Conservation (phyloP, 2,113 vertebrate genomes). For the Thunnus thynnus region DNA sequence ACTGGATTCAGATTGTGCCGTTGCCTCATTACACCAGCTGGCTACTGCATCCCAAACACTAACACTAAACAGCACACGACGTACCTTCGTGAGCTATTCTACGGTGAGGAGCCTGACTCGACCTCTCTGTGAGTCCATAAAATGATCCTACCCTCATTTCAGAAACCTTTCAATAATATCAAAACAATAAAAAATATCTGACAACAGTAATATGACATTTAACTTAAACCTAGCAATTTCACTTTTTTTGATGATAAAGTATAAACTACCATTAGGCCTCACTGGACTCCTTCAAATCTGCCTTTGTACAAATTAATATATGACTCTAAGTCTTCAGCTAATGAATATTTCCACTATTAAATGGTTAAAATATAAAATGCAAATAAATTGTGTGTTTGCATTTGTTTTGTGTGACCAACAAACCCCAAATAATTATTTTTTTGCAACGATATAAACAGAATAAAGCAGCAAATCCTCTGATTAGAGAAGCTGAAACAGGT, state of each 20-base stretch:
- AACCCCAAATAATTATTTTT: not conserved
- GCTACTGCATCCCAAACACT: conserved; percentile 48
- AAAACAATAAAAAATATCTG: not conserved
- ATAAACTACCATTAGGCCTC: not conserved
- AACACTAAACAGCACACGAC: conserved; percentile 42
- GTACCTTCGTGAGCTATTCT: not conserved
- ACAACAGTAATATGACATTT: not conserved
- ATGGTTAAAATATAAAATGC: too few species aligned
- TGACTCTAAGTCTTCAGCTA: not conserved
- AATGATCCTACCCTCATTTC: not conserved
- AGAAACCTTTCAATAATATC: not conserved
- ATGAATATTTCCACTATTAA: not conserved
- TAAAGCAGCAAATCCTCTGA: not conserved
- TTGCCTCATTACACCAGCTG: conserved; percentile 48
- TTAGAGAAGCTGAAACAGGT: too few species aligned
- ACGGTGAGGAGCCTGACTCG: not conserved
- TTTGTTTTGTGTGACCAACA: not conserved
- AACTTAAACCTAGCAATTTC: not conserved
- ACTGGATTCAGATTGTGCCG: conserved; percentile 7
- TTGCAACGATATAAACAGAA: not conserved
- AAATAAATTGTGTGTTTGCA: not conserved
- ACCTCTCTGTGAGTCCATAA: not conserved
- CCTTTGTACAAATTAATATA: not conserved
- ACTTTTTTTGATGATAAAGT: not conserved
- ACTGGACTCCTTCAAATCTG: not conserved